phyloP scores from a whole-genome alignment of 2,888 invertebrate genomes.

The Heteromurus nitidus region DNA sequence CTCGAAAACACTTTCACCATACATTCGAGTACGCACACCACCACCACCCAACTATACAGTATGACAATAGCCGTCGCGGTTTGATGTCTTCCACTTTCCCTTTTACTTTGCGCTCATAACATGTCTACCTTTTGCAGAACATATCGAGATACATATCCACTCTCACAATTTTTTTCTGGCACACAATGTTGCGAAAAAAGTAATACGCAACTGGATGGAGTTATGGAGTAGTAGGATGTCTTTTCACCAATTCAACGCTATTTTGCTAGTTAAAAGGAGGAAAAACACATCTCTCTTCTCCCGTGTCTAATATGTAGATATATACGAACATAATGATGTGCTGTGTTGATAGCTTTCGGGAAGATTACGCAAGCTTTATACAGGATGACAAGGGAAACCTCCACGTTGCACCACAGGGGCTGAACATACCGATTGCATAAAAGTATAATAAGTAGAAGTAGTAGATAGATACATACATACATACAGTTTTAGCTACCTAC shows the following conservation, averaged over 20 bases:
- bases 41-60: no score
- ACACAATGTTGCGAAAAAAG: no score
- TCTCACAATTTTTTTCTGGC: no score
- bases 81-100: constrained; percentile 8
- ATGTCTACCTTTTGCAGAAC: background rate
- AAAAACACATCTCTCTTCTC: constrained; percentile 4
- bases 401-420: no score
- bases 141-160: background rate
- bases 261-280: constrained; percentile 1
- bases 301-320: background rate
- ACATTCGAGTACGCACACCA: no score
- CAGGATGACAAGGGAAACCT: constrained; percentile 28
- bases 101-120: background rate
- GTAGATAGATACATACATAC: background rate
- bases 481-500: background rate
- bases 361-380: constrained; percentile 48
- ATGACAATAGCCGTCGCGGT: background rate
- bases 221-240: background rate
- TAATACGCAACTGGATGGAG: no score
- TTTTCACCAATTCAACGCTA: background rate
- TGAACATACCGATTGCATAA: no score
- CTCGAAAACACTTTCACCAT: background rate
- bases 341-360: constrained; percentile 41
- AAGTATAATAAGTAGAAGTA: no score
- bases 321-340: constrained; percentile 15